Evolutionary conservation across 2,888 invertebrate genomes (phyloP).

Genomic region (Drosophila prostipennis): DNA sequence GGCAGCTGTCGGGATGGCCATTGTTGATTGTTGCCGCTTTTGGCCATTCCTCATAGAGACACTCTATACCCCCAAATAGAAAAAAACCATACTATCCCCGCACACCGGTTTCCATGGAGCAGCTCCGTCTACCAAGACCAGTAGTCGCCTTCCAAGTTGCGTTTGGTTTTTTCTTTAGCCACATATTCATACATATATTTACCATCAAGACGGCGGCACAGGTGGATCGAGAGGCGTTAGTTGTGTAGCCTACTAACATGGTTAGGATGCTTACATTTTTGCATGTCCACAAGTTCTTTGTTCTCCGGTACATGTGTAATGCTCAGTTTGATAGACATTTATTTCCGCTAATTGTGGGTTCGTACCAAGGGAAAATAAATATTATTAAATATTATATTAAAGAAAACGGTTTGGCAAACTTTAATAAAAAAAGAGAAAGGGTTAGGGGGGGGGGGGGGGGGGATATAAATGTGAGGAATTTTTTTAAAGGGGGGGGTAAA

Average conservation of each 20-base stretch:
- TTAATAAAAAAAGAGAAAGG: too few species aligned
- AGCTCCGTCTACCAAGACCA: slow-evolving; percentile 41
- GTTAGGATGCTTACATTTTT: slow-evolving; percentile 33
- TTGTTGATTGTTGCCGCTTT: slow-evolving; percentile 44
- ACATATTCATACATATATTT: slow-evolving; percentile 8
- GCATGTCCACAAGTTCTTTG: slow-evolving; percentile 11
- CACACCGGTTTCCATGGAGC: slow-evolving; percentile 22
- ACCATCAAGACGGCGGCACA: slow-evolving; percentile 19
- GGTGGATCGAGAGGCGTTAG: slow-evolving; percentile 42
- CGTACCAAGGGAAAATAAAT: not conserved
- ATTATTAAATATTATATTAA: too few species aligned
- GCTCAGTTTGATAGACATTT: slow-evolving; percentile 14
- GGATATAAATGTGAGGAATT: too few species aligned
- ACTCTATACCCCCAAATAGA: slow-evolving; percentile 18
- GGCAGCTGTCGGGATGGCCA: slow-evolving; percentile 53
- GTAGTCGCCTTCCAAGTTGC: slow-evolving; percentile 47
- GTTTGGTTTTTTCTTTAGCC: slow-evolving; percentile 5
- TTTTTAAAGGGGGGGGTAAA: too few species aligned
- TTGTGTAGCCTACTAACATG: slow-evolving; percentile 47
- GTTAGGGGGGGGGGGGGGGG: too few species aligned
- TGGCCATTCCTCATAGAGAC: slow-evolving; percentile 30
- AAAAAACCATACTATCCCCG: not conserved
- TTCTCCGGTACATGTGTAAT: not conserved
- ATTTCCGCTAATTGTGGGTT: not conserved
- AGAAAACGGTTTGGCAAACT: not conserved